These are phyloP conservation scores for Crematogaster levior DNA, from an alignment of 2,888 invertebrate genomes.

Conservation along the genomic window DNA sequence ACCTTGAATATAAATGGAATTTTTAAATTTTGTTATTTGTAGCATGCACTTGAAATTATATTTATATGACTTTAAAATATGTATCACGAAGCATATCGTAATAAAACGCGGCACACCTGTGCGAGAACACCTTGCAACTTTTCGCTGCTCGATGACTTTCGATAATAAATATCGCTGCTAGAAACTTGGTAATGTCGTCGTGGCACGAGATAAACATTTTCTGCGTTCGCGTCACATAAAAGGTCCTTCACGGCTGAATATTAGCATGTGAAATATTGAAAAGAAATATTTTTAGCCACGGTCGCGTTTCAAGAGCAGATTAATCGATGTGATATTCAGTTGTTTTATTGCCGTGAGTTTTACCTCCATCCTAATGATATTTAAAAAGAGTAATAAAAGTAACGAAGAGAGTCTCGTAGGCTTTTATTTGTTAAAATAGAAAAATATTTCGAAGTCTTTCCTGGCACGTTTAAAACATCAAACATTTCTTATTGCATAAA, in stretches of 20 bases:
- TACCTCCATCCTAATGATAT: conserved; percentile 15
- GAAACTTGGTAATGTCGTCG: conserved; percentile 27
- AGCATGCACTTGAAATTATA: not conserved
- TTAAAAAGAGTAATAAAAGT: conserved; percentile 7
- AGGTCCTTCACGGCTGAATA: conserved; percentile 34
- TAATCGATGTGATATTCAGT: conserved; percentile 27
- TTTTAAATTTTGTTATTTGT: not conserved
- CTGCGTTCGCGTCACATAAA: conserved; percentile 21
- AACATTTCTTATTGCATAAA: not conserved
- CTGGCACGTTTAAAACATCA: not conserved
- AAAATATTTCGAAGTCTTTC: not conserved
- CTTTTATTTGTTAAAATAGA: not conserved
- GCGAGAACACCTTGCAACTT: not conserved
- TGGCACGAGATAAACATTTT: conserved; percentile 34
- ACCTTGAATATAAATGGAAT: not conserved
- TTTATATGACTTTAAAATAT: not conserved
- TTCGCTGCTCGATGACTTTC: conserved; percentile 6
- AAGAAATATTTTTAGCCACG: conserved; percentile 49
- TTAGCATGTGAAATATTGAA: conserved; percentile 44
- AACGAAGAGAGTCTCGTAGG: not conserved
- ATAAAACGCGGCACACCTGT: not conserved
- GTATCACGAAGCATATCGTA: not conserved
- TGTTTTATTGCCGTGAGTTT: not conserved
- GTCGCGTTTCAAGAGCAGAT: conserved; percentile 28
- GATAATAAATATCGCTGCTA: conserved; percentile 29